Evolutionary conservation across 2,797 vertebrate species (phyloP).

Genomic region (Phoebastria nigripes): DNA sequence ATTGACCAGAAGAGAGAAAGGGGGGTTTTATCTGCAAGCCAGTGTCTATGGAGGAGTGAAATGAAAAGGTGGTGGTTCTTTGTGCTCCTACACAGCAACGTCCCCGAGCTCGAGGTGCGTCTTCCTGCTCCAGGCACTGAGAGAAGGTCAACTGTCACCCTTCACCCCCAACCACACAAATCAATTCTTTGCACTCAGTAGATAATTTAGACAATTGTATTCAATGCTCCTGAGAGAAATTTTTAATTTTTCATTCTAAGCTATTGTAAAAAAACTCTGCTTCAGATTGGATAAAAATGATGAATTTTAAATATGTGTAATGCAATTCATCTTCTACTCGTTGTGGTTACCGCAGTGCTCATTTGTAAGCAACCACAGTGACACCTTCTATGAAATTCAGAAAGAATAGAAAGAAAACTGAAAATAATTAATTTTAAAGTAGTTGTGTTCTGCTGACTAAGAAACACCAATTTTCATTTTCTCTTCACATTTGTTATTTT

Average conservation of each 20-base stretch:
- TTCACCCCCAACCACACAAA: background rate
- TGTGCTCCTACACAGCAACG: accelerated
- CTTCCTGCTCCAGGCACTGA: background rate
- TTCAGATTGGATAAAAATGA: background rate
- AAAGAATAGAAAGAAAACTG: background rate
- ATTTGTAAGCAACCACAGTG: background rate
- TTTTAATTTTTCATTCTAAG: background rate
- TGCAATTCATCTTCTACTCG: background rate
- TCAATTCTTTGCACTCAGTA: background rate
- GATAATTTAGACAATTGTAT: background rate
- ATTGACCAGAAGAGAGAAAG: background rate
- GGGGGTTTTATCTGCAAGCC: background rate
- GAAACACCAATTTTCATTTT: background rate
- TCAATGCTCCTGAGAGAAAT: background rate
- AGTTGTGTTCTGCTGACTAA: background rate
- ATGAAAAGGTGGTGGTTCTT: accelerated
- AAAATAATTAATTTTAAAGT: background rate
- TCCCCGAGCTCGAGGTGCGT: accelerated
- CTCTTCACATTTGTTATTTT: background rate
- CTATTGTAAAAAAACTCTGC: background rate
- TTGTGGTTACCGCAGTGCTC: background rate
- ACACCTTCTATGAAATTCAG: background rate
- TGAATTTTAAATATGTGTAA: background rate
- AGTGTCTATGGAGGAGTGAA: accelerated
- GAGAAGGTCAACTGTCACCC: background rate